Conservation (phyloP, 1,140 invertebrate species). For the Drosophila leontia region DNA sequence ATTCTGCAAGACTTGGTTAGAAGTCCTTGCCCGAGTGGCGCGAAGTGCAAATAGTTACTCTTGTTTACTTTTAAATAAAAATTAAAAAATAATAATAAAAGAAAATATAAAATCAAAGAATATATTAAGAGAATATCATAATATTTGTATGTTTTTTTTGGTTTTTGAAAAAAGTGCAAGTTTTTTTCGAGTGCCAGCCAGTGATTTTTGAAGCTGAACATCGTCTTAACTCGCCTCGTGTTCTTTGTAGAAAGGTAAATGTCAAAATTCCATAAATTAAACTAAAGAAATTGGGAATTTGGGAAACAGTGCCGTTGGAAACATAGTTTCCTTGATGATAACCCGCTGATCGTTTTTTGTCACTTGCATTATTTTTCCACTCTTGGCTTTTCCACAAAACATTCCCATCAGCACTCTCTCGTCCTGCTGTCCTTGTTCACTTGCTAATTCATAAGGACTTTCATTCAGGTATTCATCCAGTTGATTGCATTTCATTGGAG, state of each 20-base stretch:
- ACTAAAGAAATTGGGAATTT: not conserved
- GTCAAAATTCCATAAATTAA: not conserved
- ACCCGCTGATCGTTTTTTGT: not conserved
- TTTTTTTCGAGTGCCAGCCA: slow-evolving; percentile 45
- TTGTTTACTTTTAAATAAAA: not conserved
- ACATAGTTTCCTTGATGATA: not conserved
- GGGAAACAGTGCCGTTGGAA: not conserved
- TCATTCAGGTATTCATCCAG: slow-evolving; percentile 3
- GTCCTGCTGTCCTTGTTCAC: not conserved
- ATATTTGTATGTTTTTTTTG: not conserved
- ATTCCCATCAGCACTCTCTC: not conserved
- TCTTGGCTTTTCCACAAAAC: no score
- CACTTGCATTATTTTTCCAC: not conserved
- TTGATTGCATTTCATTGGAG: slow-evolving; percentile 11
- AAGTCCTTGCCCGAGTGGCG: slow-evolving; percentile 5
- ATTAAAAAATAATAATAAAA: no score
- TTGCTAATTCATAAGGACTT: not conserved
- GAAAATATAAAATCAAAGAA: not conserved
- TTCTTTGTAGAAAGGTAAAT: slow-evolving; percentile 26
- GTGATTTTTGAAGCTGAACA: slow-evolving; percentile 10
- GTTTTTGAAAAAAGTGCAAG: slow-evolving; percentile 10
- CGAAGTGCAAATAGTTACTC: slow-evolving; percentile 20
- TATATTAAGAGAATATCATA: not conserved
- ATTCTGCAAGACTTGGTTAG: not conserved
- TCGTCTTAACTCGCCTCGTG: not conserved